These are phyloP conservation scores for Carassius gibelio DNA, from an alignment of 2,113 vertebrate species.

Conservation along the genomic window DNA sequence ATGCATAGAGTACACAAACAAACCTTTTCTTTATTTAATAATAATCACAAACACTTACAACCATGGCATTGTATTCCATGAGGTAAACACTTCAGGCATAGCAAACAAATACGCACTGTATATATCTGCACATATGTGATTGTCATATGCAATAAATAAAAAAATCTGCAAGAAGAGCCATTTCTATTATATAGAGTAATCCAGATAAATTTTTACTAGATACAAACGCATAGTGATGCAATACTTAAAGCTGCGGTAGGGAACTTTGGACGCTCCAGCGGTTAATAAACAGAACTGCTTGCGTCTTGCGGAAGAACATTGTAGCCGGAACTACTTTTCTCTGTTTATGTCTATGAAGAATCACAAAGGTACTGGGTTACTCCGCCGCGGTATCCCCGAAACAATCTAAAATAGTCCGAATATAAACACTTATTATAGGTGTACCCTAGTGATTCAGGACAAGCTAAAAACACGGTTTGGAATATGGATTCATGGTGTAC, in stretches of 20 bases:
- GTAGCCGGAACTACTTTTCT: too few relatives aligned
- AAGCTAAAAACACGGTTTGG: too few relatives aligned
- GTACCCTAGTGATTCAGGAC: too few relatives aligned
- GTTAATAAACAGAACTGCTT: too few relatives aligned
- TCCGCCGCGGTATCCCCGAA: too few relatives aligned
- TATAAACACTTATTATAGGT: too few relatives aligned
- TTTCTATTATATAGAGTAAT: not conserved
- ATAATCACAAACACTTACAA: slow-evolving; percentile 10
- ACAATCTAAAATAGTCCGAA: too few relatives aligned
- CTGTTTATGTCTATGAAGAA: too few relatives aligned
- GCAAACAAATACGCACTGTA: slow-evolving; percentile 22
- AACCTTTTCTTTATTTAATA: not conserved
- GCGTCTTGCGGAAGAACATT: too few relatives aligned
- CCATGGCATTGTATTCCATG: slow-evolving; percentile 24
- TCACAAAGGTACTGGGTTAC: too few relatives aligned
- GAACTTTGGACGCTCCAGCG: too few relatives aligned
- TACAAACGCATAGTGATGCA: slow-evolving; percentile 22
- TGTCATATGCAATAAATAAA: slow-evolving; percentile 8
- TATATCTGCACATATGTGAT: slow-evolving; percentile 2
- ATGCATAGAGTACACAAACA: not conserved
- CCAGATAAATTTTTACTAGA: not conserved
- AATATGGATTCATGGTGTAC: too few relatives aligned
- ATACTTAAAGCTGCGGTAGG: not conserved
- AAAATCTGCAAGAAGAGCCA: not conserved
- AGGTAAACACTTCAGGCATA: slow-evolving; percentile 16